Conservation (phyloP, 2,888 invertebrate genomes). For the Pyrrhia umbra region DNA sequence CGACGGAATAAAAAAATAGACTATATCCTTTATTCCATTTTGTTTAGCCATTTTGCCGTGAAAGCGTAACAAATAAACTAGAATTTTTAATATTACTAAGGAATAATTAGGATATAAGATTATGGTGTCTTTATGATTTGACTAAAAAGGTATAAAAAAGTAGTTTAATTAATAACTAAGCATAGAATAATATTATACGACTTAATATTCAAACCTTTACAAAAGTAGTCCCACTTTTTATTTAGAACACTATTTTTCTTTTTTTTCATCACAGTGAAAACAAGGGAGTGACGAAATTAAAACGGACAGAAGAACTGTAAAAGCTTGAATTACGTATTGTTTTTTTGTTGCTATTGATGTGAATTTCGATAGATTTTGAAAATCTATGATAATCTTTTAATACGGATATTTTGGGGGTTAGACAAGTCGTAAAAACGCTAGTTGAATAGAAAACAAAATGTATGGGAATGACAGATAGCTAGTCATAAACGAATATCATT, state of each 20-base stretch:
- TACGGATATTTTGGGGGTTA: too few relatives aligned
- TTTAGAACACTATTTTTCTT: constrained; percentile 26
- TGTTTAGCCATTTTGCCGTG: too few relatives aligned
- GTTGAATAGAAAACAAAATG: too few relatives aligned
- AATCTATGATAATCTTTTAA: background rate
- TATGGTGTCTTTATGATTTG: too few relatives aligned
- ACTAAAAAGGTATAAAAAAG: background rate
- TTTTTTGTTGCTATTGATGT: background rate
- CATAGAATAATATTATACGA: background rate
- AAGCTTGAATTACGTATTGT: constrained; percentile 37
- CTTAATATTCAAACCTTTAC: constrained; percentile 9
- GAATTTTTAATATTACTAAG: too few relatives aligned
- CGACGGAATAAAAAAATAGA: too few relatives aligned
- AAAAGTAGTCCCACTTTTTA: constrained; percentile 32
- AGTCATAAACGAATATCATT: too few relatives aligned
- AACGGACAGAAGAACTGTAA: constrained; percentile 42
- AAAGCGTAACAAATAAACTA: too few relatives aligned
- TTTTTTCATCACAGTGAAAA: constrained; percentile 48
- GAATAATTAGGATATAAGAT: too few relatives aligned
- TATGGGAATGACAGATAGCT: too few relatives aligned
- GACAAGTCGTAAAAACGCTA: too few relatives aligned
- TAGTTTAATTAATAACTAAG: background rate
- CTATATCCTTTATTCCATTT: too few relatives aligned
- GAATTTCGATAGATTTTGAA: background rate
- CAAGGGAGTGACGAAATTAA: constrained; percentile 61